Evolutionary conservation across 1,140 invertebrate genomes (phyloP), one percentile per base, ranked within the genome.

Genomic region (Lepidurus apus): DNA sequence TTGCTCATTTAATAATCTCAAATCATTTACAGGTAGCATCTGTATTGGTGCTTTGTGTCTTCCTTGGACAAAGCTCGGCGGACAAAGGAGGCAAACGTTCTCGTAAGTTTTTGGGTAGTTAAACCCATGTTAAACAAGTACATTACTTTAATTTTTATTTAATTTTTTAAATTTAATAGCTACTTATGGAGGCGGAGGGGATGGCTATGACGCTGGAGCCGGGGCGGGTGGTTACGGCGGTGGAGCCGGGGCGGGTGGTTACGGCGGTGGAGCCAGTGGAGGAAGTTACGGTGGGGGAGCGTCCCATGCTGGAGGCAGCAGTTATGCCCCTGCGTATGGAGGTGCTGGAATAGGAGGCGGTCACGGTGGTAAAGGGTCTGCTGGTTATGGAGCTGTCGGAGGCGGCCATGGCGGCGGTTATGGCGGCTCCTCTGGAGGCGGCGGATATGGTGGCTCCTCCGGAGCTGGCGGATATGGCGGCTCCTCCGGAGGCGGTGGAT

Each of bases 161-260:
- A 26, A n/a, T 26, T 45, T 42, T 34, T 79, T 43, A 1, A 26
- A 26, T 1, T 34, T 3, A 43, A 43, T 42, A 47, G 44, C 78
- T 42, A 75, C 34, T 26, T 42, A 53, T 80, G 65, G 75, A 45
- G 42, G 77, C n/a, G 74, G 74, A 26, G 75, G 77, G 26, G 42
- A 74, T 34, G 34, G 78, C 76, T 26, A 65, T 65, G 44, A 45
- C 78, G 24, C n/a, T 73, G 74, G 80, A 42, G 34, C 74, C 42
- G 53, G 73, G 43, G n/a, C 42, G 44, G 73, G 80, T 77, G 78
- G 74, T n/a, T 10, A 47, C 65, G 73, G 77, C 65, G 77, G 73
- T 73, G 74, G 73, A 42, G 43, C 74, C 65, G 53, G 73, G 43
- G n/a, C 42, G 44, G 73, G 80, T 77, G 78, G 74, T n/a, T 10